Percentiles rank a stretch among this genome's conserved stretches.
Evolutionary conservation across 2,888 invertebrate genomes (phyloP).

Genomic region (Aspidiotus destructor): DNA sequence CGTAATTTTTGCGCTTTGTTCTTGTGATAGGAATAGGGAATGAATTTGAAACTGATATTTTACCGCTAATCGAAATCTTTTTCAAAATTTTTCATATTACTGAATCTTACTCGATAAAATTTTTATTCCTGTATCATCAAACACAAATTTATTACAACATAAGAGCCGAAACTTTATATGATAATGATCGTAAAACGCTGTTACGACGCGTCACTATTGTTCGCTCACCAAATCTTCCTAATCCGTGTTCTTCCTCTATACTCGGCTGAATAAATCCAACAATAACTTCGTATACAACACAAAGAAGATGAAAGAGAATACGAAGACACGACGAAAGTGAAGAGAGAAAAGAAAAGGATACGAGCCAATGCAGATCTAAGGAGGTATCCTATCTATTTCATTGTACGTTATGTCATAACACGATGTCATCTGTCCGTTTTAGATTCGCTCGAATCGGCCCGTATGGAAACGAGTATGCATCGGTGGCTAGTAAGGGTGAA

Average conservation of each 20-base stretch:
- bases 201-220: too few relatives aligned
- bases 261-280: not conserved
- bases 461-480: not conserved
- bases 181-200: too few relatives aligned
- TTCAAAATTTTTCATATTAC: too few relatives aligned
- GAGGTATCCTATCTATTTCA: conserved; percentile 26
- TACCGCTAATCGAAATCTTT: too few relatives aligned
- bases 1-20: too few relatives aligned
- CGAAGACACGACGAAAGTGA: not conserved
- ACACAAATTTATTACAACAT: too few relatives aligned
- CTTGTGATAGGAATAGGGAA: too few relatives aligned
- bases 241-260: not conserved
- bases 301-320: not conserved
- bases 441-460: conserved; percentile 18
- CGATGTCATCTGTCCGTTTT: conserved; percentile 29
- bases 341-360: not conserved
- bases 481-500: not conserved
- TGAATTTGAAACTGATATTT: too few relatives aligned
- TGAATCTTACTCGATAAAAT: too few relatives aligned
- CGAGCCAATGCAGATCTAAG: not conserved
- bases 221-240: too few relatives aligned
- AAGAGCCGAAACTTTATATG: too few relatives aligned
- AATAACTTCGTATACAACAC: not conserved
- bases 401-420: conserved; percentile 31
- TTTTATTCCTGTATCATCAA: too few relatives aligned